Base-by-base conservation (phyloP, 2,113 vertebrate species). In the Nanger granti region DNA sequence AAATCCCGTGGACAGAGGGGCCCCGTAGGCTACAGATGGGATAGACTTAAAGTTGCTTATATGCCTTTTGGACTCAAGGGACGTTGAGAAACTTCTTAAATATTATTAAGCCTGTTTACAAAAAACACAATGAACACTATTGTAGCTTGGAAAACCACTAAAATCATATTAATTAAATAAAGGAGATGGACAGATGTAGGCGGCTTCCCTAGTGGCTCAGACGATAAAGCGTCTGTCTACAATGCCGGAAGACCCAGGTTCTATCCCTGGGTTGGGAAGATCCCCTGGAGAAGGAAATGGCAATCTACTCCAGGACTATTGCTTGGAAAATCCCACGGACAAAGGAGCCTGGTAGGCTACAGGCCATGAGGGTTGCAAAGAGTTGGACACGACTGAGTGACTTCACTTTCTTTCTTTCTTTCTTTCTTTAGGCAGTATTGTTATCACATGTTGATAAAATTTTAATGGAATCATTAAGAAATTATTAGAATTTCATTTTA, bases 401-500 rank as follows among this genome's bases (percentile, higher is more conserved):
- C 24, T 60, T 57, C 59, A 28, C 22, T 60, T 60, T 28, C 59
- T 60, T 28, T 59, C 24, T 59, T 28, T 59, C 24, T 59, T 59
- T 24, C 20, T 57, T 24, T 59, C 22, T 60, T 28, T 12, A 12
- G 59, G 14, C 34, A 64, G 69, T 59, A 12, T 91, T 69, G 9
- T 44, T 28, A 83, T n/a, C 76, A 83, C 24, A 84, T 12, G 37
- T 91, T 55, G 83, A 52, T 82, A 26, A 29, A 60, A 83, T 80
- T 89, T 96, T 97, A 91, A 84, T 52, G 29, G 37, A 95, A 5
- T 66, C 24, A 89, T 49, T 90, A 92, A 93, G 31, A 79, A 92
- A 96, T n/a, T 60, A 84, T 60, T 93, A 54, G 14, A 96, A 92
- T 93, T 97, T 60, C 26, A 84, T 91, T n/a, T 91, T 49, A 41